These are phyloP conservation scores for Danio albolineatus DNA, from an alignment of 2,797 vertebrate species.

Conservation along the genomic window DNA sequence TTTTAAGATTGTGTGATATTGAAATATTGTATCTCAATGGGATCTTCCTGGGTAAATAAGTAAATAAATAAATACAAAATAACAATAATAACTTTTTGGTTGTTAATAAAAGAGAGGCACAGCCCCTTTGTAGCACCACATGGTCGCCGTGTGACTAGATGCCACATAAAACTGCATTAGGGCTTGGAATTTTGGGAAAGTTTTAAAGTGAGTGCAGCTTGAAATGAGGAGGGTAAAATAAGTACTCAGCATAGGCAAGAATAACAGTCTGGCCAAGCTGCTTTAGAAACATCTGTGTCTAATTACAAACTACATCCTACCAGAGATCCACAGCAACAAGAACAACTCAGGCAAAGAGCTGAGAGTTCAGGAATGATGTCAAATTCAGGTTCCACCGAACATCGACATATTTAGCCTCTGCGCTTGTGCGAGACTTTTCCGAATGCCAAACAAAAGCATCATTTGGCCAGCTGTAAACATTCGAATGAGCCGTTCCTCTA, in stretches of 20 bases:
- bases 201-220: slow-evolving; percentile 88
- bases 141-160: slow-evolving; percentile 54
- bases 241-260: slow-evolving; percentile 91
- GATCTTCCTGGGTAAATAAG: too few species aligned
- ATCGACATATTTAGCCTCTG: slow-evolving; percentile 70
- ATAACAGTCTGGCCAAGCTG: slow-evolving; percentile 91
- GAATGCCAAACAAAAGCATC: slow-evolving; percentile 25
- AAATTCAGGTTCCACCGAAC: slow-evolving; percentile 76
- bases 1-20: too few species aligned
- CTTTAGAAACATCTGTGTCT: slow-evolving; percentile 91
- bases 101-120: slow-evolving; percentile 2
- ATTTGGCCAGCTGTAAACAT: slow-evolving; percentile 34
- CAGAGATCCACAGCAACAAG: slow-evolving; percentile 79
- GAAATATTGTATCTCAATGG: too few species aligned
- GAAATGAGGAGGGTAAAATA: slow-evolving; percentile 75
- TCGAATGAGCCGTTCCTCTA: not conserved
- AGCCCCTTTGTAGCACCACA: slow-evolving; percentile 54
- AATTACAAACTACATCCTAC: slow-evolving; percentile 94
- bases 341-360: slow-evolving; percentile 78
- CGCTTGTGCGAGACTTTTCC: not conserved
- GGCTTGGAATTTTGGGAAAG: slow-evolving; percentile 86
- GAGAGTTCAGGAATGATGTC: slow-evolving; percentile 82
- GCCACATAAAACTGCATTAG: slow-evolving; percentile 81
- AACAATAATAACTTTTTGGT: slow-evolving; percentile 15
- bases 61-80: not conserved